Evolutionary conservation across 1,140 invertebrate genomes (phyloP).

Genomic region (Probaryconus sp.): DNA sequence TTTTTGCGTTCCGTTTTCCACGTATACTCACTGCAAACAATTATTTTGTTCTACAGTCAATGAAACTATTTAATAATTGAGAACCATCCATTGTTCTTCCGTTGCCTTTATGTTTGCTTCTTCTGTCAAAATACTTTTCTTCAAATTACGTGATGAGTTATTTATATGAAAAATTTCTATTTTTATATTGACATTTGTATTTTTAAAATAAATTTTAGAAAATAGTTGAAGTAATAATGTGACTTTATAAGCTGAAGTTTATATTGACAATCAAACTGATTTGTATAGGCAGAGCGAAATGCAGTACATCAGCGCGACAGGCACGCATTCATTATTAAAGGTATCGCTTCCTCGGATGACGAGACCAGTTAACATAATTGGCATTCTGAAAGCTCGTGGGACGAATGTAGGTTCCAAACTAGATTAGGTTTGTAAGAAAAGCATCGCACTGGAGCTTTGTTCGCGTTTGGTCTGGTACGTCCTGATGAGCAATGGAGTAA

Average conservation of each 20-base stretch:
- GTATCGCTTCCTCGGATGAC: constrained; percentile 54
- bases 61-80: no score
- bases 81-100: no score
- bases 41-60: not conserved
- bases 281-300: constrained; percentile 26
- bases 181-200: no score
- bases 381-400: constrained; percentile 45
- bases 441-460: constrained; percentile 69
- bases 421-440: constrained; percentile 73
- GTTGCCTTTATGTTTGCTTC: no score
- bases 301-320: constrained; percentile 8
- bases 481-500: constrained; percentile 72
- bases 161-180: no score
- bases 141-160: no score
- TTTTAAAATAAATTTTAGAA: no score
- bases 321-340: constrained; percentile 59
- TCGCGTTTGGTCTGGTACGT: constrained; percentile 62
- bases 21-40: constrained; percentile 3
- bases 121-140: no score
- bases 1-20: constrained; percentile 40
- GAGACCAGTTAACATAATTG: constrained; percentile 52
- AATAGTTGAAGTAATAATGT: not conserved
- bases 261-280: constrained; percentile 17
- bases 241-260: constrained; percentile 9
- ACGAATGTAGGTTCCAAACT: constrained; percentile 61